Conservation (phyloP, 2,888 invertebrate genomes). For the Pristionchus mayeri region DNA sequence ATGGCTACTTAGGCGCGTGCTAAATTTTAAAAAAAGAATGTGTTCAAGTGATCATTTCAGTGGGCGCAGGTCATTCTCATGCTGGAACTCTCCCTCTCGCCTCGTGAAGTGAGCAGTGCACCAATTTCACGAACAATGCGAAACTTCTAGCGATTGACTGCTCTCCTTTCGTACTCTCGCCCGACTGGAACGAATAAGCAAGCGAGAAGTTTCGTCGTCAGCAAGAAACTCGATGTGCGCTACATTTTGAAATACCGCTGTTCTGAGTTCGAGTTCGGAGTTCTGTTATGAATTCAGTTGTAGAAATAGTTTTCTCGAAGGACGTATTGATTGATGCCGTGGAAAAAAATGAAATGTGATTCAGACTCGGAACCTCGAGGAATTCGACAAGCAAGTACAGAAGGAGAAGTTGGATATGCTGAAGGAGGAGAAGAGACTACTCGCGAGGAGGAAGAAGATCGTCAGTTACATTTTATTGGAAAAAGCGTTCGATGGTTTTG, state of each 20-base stretch:
- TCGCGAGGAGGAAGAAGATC: constrained; percentile 58
- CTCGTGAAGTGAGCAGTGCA: constrained; percentile 84
- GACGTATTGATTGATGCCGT: too few relatives aligned
- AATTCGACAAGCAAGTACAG: constrained; percentile 50
- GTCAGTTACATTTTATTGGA: background rate
- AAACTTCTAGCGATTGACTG: constrained; percentile 79
- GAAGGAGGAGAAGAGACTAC: constrained; percentile 59
- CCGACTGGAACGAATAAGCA: constrained; percentile 81
- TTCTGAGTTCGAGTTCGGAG: background rate
- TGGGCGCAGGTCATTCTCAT: constrained; percentile 89
- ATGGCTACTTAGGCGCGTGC: background rate
- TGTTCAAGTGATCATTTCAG: constrained; percentile 47
- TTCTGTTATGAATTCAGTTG: too few relatives aligned
- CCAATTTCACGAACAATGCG: background rate
- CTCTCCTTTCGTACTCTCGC: constrained; percentile 92
- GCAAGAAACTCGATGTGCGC: constrained; percentile 53
- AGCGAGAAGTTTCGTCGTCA: constrained; percentile 73
- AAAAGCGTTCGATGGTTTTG: background rate
- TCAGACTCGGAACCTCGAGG: constrained; percentile 23
- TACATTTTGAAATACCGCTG: too few relatives aligned
- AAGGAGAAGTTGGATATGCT: constrained; percentile 57
- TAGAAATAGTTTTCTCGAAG: too few relatives aligned
- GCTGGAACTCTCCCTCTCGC: constrained; percentile 94
- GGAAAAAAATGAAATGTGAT: background rate
- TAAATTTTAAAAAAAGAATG: too few relatives aligned